These are phyloP conservation scores for Coenobita brevimanus DNA, from an alignment of 1,140 invertebrate genomes.

Conservation along the genomic window DNA sequence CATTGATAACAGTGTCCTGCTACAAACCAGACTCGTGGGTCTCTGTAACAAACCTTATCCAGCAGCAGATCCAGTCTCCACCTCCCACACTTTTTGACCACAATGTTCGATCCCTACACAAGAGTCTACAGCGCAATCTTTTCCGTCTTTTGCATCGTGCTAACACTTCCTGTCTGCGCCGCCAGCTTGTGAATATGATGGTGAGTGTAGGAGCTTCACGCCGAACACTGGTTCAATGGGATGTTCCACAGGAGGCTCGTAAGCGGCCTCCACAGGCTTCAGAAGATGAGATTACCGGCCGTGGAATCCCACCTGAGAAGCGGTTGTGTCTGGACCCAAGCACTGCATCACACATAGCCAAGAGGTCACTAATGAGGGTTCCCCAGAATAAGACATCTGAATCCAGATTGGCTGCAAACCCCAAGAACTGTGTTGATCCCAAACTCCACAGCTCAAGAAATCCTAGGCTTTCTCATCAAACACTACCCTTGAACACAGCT, in stretches of 20 bases:
- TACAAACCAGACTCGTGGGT: constrained; percentile 60
- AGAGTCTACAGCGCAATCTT: constrained; percentile 64
- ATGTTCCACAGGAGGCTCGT: constrained; percentile 39
- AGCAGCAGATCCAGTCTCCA: constrained; percentile 57
- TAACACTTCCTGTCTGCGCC: constrained; percentile 17
- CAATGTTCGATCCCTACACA: constrained; percentile 65
- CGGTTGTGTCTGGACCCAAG: background rate
- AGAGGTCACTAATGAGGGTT: background rate
- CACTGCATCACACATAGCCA: background rate
- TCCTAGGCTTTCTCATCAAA: background rate
- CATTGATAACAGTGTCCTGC: constrained; percentile 64
- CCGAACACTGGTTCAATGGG: constrained; percentile 62
- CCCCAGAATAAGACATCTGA: no score
- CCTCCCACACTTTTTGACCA: constrained; percentile 66
- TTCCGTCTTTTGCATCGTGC: constrained; percentile 57
- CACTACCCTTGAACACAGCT: background rate
- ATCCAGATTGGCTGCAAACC: background rate
- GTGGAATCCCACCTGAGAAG: constrained; percentile 38
- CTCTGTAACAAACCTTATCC: constrained; percentile 47
- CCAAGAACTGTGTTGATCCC: background rate
- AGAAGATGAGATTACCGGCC: constrained; percentile 52
- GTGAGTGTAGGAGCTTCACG: constrained; percentile 60
- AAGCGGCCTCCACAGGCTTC: constrained; percentile 19
- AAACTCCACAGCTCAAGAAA: constrained; percentile 1
- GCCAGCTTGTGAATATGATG: constrained; percentile 64